These are phyloP conservation scores for Eristalis intricaria DNA, from an alignment of 2,888 invertebrate species.

Conservation along the genomic window DNA sequence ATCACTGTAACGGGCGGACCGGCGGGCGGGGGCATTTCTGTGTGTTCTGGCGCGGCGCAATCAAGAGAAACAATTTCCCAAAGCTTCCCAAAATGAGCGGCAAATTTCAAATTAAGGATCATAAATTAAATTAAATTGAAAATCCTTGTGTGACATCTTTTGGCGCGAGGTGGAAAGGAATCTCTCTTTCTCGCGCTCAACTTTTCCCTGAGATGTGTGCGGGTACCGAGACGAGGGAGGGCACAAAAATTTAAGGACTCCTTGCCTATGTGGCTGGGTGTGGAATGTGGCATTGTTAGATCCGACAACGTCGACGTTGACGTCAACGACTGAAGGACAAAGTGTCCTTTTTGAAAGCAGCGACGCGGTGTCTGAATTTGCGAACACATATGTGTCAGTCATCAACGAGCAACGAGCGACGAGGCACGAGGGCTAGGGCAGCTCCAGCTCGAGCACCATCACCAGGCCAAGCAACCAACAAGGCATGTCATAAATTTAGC, in stretches of 20 bases:
- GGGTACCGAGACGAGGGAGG: neutral
- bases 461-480: neutral
- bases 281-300: slow-evolving; percentile 64
- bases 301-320: slow-evolving; percentile 7
- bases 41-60: slow-evolving; percentile 48
- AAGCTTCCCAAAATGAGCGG: slow-evolving; percentile 70
- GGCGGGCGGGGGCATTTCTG: slow-evolving; percentile 12
- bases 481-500: slow-evolving; percentile 66
- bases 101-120: slow-evolving; percentile 73
- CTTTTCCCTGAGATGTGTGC: neutral
- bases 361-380: slow-evolving; percentile 51
- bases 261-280: slow-evolving; percentile 5
- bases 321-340: slow-evolving; percentile 23
- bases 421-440: neutral
- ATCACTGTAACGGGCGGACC: slow-evolving; percentile 53
- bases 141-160: slow-evolving; percentile 72
- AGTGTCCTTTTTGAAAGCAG: slow-evolving; percentile 39
- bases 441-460: neutral
- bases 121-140: slow-evolving; percentile 72
- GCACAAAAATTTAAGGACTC: slow-evolving; percentile 11
- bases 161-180: slow-evolving; percentile 7
- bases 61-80: slow-evolving; percentile 70
- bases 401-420: slow-evolving; percentile 52
- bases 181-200: too few species aligned
- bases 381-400: slow-evolving; percentile 70